phyloP scores from a whole-genome alignment of 2,888 invertebrate species.

The Drosophila mimetica region DNA sequence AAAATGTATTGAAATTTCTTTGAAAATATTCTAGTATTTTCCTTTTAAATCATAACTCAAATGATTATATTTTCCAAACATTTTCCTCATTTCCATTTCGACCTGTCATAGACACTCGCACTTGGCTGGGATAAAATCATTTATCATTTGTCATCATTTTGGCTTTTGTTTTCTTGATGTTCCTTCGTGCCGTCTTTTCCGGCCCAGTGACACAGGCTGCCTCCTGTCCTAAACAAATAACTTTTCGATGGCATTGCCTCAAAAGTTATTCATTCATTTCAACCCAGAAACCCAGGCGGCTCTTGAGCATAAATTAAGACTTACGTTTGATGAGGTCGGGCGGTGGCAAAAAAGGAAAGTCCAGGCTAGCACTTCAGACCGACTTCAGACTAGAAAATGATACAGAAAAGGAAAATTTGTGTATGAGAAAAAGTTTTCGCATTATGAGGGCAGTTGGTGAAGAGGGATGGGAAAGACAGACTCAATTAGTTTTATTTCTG shows the following conservation, averaged over 20 bases:
- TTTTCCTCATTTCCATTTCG: conserved; percentile 11
- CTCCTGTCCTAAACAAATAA: conserved; percentile 30
- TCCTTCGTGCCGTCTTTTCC: conserved; percentile 16
- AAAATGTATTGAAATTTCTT: too few species aligned
- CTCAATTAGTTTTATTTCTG: conserved; percentile 71
- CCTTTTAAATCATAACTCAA: neutral
- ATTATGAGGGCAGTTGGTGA: neutral
- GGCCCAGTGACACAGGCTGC: conserved; percentile 5
- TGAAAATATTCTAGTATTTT: too few species aligned
- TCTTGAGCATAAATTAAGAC: conserved; percentile 74
- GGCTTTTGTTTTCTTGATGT: conserved; percentile 33
- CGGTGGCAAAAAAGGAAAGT: conserved; percentile 26
- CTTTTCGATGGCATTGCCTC: conserved; percentile 43
- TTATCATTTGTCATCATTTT: conserved; percentile 42
- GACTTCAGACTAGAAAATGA: conserved; percentile 60
- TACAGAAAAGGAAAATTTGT: conserved; percentile 36
- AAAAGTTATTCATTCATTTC: conserved; percentile 44
- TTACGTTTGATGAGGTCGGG: conserved; percentile 59
- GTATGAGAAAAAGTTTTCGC: conserved; percentile 31
- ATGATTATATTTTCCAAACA: neutral
- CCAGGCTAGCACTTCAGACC: conserved; percentile 44
- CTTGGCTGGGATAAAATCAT: conserved; percentile 27
- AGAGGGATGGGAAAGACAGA: conserved; percentile 26
- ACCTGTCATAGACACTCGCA: conserved; percentile 39
- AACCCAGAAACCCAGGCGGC: conserved; percentile 25